A percentile compares a stretch with the other conserved stretches of the same genome.
Conservation (phyloP, 2,888 invertebrate species). For the Eilema griseolum region DNA sequence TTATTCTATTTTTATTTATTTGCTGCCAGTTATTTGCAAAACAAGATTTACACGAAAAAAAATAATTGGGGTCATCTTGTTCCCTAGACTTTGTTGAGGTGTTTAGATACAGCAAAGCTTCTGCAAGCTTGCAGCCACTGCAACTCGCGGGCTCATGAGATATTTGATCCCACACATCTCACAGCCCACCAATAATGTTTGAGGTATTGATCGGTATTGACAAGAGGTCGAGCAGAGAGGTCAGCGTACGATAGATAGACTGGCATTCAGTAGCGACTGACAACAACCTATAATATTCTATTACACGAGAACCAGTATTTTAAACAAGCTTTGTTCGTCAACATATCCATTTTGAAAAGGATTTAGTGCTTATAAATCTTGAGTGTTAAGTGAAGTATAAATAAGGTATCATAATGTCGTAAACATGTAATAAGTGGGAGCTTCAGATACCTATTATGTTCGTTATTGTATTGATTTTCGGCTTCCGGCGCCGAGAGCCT, state of each 20-base stretch:
- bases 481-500: not conserved
- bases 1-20: too few species aligned
- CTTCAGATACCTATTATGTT: conserved; percentile 20
- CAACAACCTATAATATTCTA: conserved; percentile 9
- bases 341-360: not conserved
- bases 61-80: too few species aligned
- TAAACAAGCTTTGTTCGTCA: not conserved
- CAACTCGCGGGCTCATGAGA: conserved; percentile 1
- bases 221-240: conserved; percentile 36
- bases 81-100: too few species aligned
- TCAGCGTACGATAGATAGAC: conserved; percentile 34
- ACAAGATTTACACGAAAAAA: too few species aligned
- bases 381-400: conserved; percentile 4
- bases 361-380: not conserved
- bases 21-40: too few species aligned
- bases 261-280: conserved; percentile 16
- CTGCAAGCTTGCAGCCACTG: conserved; percentile 9
- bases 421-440: conserved; percentile 20
- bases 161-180: not conserved
- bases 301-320: not conserved
- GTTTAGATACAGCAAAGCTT: conserved; percentile 5
- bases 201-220: conserved; percentile 29
- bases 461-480: conserved; percentile 21
- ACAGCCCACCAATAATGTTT: conserved; percentile 1
- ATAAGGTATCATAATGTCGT: conserved; percentile 13